Base-by-base conservation (phyloP, 2,888 invertebrate genomes). In the Euplagia quadripunctaria region DNA sequence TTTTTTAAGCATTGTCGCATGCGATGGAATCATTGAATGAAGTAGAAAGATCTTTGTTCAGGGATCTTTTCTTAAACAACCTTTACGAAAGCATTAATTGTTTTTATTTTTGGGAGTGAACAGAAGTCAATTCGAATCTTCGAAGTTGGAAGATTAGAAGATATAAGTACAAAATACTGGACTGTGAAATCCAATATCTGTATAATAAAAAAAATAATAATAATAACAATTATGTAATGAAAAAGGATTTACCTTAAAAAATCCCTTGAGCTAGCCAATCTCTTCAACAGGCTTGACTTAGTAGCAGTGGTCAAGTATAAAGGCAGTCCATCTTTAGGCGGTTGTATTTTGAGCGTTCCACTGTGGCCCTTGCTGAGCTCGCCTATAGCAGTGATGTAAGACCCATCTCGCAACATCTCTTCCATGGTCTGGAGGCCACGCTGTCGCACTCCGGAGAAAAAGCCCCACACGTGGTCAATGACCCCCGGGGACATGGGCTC, bases 401-500 rank as follows among this genome's bases (percentile, higher is more conserved):
- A 97, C 20, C 98, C 98, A 86, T 98, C 98, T 0, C 98, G 95
- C 7, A 99, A 94, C 97, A 99, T 98, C 92, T 98, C 97, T 90
- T 99, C 99, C 68, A 98, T 98, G 9, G 98, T 98, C 91, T 99
- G 98, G 42, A 98, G 94, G 0, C 99, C 99, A 77, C 98, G 97
- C 87, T 98, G 98, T 0, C 98, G 96, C 31, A 98, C 97, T 31
- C 98, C 98, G 82, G 97, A 97, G 88, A 99, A 97, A 91, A 98
- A 98, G 4, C 98, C 98, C 97, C 98, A 97, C 42, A 98, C 96
- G 86, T 98, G 97, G 91, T 98, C 98, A 78, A 98, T 97, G 64
- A 98, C 96, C 12, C 97, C 97, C 4, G 97, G 97, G 0, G 97
- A 96, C 84, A 97, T 97, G 0, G 98, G 98, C 88, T 98, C 97